Evolutionary conservation across 2,797 vertebrate species (phyloP).

Genomic region (Pogoniulus pusillus): DNA sequence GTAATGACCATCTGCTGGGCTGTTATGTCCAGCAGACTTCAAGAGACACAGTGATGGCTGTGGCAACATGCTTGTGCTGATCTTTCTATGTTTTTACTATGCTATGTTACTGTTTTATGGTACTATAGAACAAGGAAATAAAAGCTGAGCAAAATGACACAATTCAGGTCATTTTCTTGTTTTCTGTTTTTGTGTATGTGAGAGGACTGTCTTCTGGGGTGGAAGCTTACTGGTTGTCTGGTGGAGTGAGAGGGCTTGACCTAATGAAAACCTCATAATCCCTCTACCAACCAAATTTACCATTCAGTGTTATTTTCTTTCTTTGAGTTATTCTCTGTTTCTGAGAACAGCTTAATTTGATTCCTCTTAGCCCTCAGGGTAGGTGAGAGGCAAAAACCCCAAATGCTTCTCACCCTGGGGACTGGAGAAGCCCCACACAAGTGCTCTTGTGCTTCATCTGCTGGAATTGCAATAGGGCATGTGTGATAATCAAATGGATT

Average conservation of each 20-base stretch:
- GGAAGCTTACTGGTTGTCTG: neutral
- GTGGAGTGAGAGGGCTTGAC: neutral
- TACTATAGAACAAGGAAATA: neutral
- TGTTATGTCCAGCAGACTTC: slow-evolving; percentile 4
- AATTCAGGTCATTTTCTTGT: neutral
- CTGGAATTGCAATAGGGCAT: neutral
- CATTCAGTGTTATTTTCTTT: neutral
- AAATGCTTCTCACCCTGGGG: neutral
- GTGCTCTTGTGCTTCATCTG: neutral
- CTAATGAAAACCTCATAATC: neutral
- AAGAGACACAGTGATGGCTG: neutral
- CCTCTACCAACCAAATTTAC: neutral
- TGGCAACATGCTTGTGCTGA: neutral
- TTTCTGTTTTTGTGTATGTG: neutral
- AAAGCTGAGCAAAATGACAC: neutral
- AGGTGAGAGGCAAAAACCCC: neutral
- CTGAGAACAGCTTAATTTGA: neutral
- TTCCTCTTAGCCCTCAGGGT: neutral
- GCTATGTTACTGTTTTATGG: no score
- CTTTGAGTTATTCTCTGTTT: neutral
- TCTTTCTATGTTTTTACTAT: neutral
- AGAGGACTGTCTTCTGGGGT: neutral
- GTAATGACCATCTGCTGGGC: slow-evolving; percentile 48
- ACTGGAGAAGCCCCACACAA: neutral
- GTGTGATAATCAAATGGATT: neutral